These are phyloP conservation scores for Ophioderma brevispina DNA, from an alignment of 35 echinoderm and acorn worm species.

Conservation along the genomic window DNA sequence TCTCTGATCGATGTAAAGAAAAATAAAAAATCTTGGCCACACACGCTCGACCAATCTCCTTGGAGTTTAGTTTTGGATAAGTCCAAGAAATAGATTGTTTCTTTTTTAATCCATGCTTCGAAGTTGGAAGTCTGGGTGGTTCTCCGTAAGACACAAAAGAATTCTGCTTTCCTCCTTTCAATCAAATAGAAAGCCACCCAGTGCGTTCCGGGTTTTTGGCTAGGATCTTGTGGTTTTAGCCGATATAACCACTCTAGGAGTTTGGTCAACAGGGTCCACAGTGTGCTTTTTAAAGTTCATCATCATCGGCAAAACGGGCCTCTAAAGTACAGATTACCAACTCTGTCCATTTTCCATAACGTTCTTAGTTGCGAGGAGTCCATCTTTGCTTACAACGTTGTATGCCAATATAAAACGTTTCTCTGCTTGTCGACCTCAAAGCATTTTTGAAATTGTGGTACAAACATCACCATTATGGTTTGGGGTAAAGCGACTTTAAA, in stretches of 20 bases:
- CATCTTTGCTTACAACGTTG: conserved; percentile 28
- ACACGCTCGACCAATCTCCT: conserved; percentile 40
- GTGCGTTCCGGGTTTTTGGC: conserved; percentile 17
- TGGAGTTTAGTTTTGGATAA: background rate
- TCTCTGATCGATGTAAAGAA: conserved; percentile 38
- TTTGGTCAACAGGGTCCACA: background rate
- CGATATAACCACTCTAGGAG: conserved; percentile 2
- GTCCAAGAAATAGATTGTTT: background rate
- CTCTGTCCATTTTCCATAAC: background rate
- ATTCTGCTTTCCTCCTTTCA: background rate
- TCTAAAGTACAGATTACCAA: conserved; percentile 6
- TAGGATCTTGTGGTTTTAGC: conserved; percentile 29
- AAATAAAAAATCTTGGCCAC: conserved; percentile 39
- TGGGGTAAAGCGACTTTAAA: conserved; percentile 33
- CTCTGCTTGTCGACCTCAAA: conserved; percentile 27
- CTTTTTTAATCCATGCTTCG: background rate
- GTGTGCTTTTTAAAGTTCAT: background rate
- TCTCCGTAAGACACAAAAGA: conserved; percentile 39
- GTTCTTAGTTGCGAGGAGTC: conserved; percentile 25
- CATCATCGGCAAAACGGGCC: conserved; percentile 22
- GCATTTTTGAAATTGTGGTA: conserved; percentile 28
- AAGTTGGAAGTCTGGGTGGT: background rate
- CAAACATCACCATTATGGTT: conserved; percentile 38
- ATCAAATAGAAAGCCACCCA: conserved; percentile 52
- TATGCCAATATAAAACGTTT: conserved; percentile 57